Conservation (phyloP, 2,888 invertebrate genomes). For the Watsonalla binaria region DNA sequence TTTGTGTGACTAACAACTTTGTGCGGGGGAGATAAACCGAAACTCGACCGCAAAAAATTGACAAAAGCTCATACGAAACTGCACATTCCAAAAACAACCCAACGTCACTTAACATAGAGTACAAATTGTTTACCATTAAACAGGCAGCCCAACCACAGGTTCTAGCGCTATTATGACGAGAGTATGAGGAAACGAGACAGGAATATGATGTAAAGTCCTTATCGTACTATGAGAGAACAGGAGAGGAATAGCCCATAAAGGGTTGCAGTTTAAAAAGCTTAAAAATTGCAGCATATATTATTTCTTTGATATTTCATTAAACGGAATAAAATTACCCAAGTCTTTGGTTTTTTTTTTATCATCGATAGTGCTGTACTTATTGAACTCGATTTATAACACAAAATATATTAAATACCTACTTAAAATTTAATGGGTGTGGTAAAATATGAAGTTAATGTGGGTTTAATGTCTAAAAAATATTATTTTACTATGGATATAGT, state of each 20-base stretch:
- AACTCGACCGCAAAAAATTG: slow-evolving; percentile 69
- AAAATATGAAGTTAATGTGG: too few species aligned
- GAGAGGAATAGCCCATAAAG: slow-evolving; percentile 26
- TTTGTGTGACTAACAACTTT: slow-evolving; percentile 67
- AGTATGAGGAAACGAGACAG: slow-evolving; percentile 47
- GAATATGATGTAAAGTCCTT: slow-evolving; percentile 27
- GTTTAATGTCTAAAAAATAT: too few species aligned
- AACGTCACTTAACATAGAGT: slow-evolving; percentile 16
- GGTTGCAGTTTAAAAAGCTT: slow-evolving; percentile 23
- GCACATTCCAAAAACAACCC: slow-evolving; percentile 27
- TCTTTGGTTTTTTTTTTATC: too few species aligned
- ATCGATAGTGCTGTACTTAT: too few species aligned
- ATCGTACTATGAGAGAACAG: slow-evolving; percentile 25
- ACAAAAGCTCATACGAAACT: slow-evolving; percentile 40
- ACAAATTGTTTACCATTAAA: slow-evolving; percentile 10
- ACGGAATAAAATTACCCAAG: too few species aligned
- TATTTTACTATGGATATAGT: too few species aligned
- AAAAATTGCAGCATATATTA: background rate
- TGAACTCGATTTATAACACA: too few species aligned
- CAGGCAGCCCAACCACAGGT: slow-evolving; percentile 7
- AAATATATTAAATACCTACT: too few species aligned
- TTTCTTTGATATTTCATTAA: too few species aligned
- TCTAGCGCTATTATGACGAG: slow-evolving; percentile 24
- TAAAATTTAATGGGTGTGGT: too few species aligned
- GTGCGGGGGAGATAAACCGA: slow-evolving; percentile 71